A percentile compares a stretch with the other conserved stretches of the same genome.
Evolutionary conservation across 2,113 vertebrate species (phyloP).

Genomic region (Morone chrysops): DNA sequence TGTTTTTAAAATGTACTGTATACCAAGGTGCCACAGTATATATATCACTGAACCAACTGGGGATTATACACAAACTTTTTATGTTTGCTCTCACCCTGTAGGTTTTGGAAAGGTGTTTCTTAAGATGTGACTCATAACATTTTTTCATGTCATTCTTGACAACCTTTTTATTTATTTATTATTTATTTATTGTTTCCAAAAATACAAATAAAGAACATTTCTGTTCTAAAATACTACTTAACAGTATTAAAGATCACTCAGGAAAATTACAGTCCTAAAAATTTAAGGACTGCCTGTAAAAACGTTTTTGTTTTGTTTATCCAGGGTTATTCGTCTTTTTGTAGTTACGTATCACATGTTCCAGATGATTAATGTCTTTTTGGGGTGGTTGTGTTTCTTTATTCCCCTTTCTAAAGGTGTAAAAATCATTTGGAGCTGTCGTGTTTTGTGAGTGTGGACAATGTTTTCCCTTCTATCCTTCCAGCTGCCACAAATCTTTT

Average conservation of each 20-base stretch:
- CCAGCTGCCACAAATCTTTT: background rate
- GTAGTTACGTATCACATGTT: background rate
- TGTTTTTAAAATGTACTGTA: constrained; percentile 64
- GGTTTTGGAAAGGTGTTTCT: constrained; percentile 6
- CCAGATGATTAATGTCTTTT: background rate
- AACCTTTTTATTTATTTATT: background rate
- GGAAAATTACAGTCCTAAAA: background rate
- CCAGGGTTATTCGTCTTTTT: background rate
- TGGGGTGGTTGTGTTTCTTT: background rate
- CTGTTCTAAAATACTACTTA: background rate
- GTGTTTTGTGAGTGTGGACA: background rate
- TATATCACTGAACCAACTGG: constrained; percentile 60
- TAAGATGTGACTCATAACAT: background rate
- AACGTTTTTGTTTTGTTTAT: background rate
- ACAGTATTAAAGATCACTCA: background rate
- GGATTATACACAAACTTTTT: constrained; percentile 48
- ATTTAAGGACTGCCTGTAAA: background rate
- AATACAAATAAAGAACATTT: background rate
- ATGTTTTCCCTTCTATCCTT: background rate
- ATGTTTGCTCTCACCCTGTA: background rate
- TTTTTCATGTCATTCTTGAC: background rate
- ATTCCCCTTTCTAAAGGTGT: constrained; percentile 5
- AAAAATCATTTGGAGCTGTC: background rate
- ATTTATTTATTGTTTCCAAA: too few relatives aligned
- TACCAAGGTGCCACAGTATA: constrained; percentile 41